These are phyloP conservation scores for Syndactyla subalaris DNA, from an alignment of 2,797 vertebrate genomes.

Conservation along the genomic window DNA sequence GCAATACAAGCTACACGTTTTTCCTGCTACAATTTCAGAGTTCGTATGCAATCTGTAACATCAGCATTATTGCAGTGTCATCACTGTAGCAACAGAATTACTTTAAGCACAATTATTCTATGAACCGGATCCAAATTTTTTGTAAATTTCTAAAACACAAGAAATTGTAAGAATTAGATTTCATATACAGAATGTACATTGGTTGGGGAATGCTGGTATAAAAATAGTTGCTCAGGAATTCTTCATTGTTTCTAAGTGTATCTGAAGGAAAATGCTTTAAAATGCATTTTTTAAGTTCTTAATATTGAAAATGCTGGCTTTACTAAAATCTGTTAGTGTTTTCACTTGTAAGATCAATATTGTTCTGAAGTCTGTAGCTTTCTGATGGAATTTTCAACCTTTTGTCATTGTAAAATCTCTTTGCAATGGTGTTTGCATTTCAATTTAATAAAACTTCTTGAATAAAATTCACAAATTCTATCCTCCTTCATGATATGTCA, in stretches of 20 bases:
- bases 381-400: slow-evolving; percentile 27
- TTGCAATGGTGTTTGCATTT: slow-evolving; percentile 40
- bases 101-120: slow-evolving; percentile 58
- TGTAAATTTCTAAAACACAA: slow-evolving; percentile 38
- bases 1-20: background rate
- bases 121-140: slow-evolving; percentile 15
- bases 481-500: background rate
- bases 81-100: slow-evolving; percentile 24
- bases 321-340: slow-evolving; percentile 31
- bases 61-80: background rate
- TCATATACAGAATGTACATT: background rate
- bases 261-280: slow-evolving; percentile 57
- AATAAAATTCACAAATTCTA: slow-evolving; percentile 5
- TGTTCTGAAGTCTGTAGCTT: slow-evolving; percentile 38
- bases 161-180: background rate
- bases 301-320: slow-evolving; percentile 37
- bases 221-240: slow-evolving; percentile 67
- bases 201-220: slow-evolving; percentile 36
- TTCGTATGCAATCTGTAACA: slow-evolving; percentile 6
- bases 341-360: slow-evolving; percentile 49
- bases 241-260: slow-evolving; percentile 51
- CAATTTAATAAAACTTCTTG: slow-evolving; percentile 67
- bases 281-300: slow-evolving; percentile 48
- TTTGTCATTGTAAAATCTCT: slow-evolving; percentile 51
- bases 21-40: background rate